Evolutionary conservation across 2,797 vertebrate genomes (phyloP).

Genomic region (Rhinogobio ventralis): DNA sequence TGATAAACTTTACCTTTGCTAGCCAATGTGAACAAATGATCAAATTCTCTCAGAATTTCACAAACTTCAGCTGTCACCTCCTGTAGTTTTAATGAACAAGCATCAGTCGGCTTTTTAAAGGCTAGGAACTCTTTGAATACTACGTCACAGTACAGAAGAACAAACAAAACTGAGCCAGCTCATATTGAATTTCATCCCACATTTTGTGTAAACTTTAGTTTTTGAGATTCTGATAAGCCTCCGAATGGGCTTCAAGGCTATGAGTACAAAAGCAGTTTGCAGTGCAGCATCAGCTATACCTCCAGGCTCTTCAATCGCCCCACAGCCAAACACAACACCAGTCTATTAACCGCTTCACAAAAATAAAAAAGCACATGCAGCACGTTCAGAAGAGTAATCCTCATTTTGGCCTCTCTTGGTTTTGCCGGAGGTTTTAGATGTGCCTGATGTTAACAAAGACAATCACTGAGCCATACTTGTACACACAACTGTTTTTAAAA

Average conservation of each 20-base stretch:
- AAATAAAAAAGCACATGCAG: background rate
- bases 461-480: background rate
- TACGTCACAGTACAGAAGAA: no score
- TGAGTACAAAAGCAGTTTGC: background rate
- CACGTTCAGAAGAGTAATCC: background rate
- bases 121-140: background rate
- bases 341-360: background rate
- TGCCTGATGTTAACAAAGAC: background rate
- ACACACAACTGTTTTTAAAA: background rate
- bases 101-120: slow-evolving; percentile 1
- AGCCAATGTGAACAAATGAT: background rate
- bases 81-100: background rate
- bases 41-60: no score
- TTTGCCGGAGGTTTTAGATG: background rate
- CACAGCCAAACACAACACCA: background rate
- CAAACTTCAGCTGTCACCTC: background rate
- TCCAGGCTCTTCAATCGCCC: background rate
- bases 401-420: background rate
- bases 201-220: background rate
- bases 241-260: background rate
- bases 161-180: background rate
- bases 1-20: background rate
- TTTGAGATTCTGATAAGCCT: background rate
- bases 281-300: background rate
- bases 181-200: slow-evolving; percentile 6